Conservation (phyloP, 2,113 vertebrate species). For the Bothrops jararaca region DNA sequence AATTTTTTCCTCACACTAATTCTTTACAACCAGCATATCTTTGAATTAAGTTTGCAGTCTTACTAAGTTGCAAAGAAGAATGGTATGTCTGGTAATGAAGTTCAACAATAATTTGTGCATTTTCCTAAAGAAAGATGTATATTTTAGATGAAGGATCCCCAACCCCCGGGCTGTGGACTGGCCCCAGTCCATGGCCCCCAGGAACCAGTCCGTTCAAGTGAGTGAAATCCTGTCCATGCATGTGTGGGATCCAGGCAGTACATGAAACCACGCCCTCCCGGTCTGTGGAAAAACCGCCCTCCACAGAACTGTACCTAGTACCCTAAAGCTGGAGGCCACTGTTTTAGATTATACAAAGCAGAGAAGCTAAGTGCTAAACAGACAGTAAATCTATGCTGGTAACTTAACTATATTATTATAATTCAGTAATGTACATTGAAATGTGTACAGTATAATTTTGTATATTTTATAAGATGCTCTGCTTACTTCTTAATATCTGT, state of each 20-base stretch:
- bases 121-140: background rate
- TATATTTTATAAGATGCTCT: background rate
- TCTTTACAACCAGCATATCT: background rate
- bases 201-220: background rate
- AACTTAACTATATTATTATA: constrained; percentile 19
- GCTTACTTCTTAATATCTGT: background rate
- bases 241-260: background rate
- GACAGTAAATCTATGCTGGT: background rate
- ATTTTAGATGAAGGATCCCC: background rate
- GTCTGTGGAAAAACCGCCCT: background rate
- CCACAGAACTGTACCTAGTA: too few relatives aligned
- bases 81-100: background rate
- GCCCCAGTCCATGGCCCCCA: background rate
- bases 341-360: background rate
- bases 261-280: background rate
- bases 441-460: background rate
- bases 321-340: background rate
- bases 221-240: background rate
- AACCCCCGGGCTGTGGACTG: too few relatives aligned
- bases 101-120: background rate
- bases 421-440: background rate
- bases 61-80: background rate
- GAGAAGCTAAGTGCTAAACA: background rate
- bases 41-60: background rate
- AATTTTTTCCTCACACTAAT: background rate